Conservation (phyloP, 2,113 vertebrate species). For the Megaceryle maxima region DNA sequence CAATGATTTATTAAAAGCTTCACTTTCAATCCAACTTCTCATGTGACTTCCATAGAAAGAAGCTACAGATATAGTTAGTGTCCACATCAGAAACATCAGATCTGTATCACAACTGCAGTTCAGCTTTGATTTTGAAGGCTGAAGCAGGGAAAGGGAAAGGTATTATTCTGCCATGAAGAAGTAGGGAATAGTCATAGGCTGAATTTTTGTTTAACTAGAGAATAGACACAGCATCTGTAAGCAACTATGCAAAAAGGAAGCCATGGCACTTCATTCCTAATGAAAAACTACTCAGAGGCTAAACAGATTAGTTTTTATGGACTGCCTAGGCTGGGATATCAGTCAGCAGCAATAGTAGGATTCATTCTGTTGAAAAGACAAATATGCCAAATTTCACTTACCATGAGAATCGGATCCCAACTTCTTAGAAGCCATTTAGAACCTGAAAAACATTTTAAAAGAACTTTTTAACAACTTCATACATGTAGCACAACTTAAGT, state of each 20-base stretch:
- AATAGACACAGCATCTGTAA: neutral
- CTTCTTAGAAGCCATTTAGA: neutral
- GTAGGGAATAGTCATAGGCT: neutral
- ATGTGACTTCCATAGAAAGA: neutral
- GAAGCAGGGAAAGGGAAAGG: neutral
- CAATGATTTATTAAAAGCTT: neutral
- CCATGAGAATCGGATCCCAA: neutral
- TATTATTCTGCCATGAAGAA: neutral
- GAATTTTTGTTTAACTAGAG: neutral
- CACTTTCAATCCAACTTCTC: neutral
- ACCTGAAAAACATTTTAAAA: neutral
- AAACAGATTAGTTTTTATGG: neutral
- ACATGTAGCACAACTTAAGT: neutral
- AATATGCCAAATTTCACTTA: neutral
- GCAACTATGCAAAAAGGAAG: neutral
- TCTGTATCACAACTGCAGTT: neutral
- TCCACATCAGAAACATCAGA: neutral
- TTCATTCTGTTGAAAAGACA: neutral
- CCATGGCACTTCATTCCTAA: neutral
- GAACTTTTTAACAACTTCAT: neutral
- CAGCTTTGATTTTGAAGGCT: neutral
- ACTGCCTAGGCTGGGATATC: neutral
- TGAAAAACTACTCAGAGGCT: neutral
- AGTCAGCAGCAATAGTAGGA: neutral
- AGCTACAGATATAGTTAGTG: neutral